Evolutionary conservation across 92 coral and sea anemone genomes (phyloP).

Genomic region (Porites divaricata): DNA sequence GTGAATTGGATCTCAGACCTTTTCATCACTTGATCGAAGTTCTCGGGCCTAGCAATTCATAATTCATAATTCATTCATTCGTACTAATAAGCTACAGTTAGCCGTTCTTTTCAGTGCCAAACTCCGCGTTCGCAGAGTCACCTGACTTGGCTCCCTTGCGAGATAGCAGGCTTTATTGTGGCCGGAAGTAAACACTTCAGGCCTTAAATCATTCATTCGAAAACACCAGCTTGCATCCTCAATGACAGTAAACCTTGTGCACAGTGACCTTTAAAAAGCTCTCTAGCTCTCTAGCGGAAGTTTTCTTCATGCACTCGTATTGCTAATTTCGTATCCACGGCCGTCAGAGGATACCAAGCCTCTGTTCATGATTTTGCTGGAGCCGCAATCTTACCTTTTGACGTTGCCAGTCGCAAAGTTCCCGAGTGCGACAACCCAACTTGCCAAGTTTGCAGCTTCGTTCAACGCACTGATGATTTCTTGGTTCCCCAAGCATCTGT

Average conservation of each 20-base stretch:
- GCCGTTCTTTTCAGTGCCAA: conserved; percentile 58
- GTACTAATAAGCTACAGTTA: conserved; percentile 36
- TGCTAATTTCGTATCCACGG: conserved; percentile 23
- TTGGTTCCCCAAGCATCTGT: background rate
- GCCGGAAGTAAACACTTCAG: conserved; percentile 46
- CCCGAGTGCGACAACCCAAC: conserved; percentile 14
- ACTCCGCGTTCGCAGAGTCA: background rate
- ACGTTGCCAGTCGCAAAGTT: conserved; percentile 32
- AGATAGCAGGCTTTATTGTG: too few species aligned
- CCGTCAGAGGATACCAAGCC: conserved; percentile 16
- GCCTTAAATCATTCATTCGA: conserved; percentile 43
- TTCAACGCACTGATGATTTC: background rate
- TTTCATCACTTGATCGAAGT: too few species aligned
- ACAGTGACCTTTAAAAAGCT: conserved; percentile 46
- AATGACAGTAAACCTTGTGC: conserved; percentile 14
- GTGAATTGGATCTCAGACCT: too few species aligned
- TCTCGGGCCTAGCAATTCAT: too few species aligned
- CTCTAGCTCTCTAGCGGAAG: conserved; percentile 31
- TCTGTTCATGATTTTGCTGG: conserved; percentile 32
- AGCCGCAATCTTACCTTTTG: conserved; percentile 29
- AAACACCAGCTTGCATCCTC: too few species aligned
- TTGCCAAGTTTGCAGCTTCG: too few species aligned
- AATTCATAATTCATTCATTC: too few species aligned
- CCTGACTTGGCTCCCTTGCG: too few species aligned
- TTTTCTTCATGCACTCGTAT: conserved; percentile 44